Evolutionary conservation across 2,797 vertebrate species (phyloP), one percentile per base, ranked within the genome.

Genomic region (Kryptolebias ocellatus): DNA sequence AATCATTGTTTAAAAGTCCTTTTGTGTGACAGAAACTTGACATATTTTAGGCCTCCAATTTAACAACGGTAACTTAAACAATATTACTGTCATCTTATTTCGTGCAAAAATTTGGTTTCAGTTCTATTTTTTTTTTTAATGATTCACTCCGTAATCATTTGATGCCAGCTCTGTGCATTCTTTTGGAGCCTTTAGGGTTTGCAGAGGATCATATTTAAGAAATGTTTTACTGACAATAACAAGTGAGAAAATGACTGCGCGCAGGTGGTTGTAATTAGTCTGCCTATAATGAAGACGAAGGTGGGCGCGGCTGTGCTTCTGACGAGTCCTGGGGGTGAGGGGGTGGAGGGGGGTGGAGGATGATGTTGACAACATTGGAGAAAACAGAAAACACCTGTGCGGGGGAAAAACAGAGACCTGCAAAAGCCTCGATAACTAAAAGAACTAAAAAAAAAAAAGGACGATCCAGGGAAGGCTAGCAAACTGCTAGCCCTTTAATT

Each of bases 221-320:
- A 7, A 37, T n/a, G 14, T 52, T 55, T 55, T 11, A 18, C 1
- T 10, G 15, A 31, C 9, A 64, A 42, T 27, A 60, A 54, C 5
- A 67, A 53, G 18, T 24, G 10, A 10, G 6, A 57, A n/a, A 37
- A 27, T 29, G 8, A 44, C 16, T n/a, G 28, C 11, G 7, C 45
- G 39, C 17, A 28, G 6, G 27, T 70, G 64, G 56, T 71, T 65
- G 45, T 18, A 60, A 31, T 66, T 53, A 37, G 64, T 53, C 17
- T 34, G 31, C 17, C 16, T 60, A 3, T 50, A 16, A 2, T 60
- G 37, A 53, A 44, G 47, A 28, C 60, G 45, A 20, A 61, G 31
- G 29, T 3, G 34, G 45, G 15, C n/a, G 37, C 18, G 18, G 61
- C 24, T 49, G 2, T n/a, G 28, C 42, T 60, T 57, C 27, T 9